Evolutionary conservation across 2,113 vertebrate species (phyloP).

Genomic region (Gambusia affinis): DNA sequence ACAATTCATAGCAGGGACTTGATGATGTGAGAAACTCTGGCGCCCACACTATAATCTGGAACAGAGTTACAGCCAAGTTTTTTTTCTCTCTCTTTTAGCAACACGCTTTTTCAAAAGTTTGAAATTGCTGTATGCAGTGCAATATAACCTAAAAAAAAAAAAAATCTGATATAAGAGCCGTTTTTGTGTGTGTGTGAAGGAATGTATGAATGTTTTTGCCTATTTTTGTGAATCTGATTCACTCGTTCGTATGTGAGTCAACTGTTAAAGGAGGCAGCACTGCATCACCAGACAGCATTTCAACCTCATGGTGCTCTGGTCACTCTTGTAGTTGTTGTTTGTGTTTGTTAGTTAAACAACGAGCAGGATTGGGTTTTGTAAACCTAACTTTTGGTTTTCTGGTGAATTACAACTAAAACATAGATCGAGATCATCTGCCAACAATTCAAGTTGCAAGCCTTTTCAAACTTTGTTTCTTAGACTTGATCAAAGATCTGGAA

Average conservation of each 20-base stretch:
- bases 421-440: too few species aligned
- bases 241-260: slow-evolving; percentile 9
- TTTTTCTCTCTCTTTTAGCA: neutral
- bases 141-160: slow-evolving; percentile 1
- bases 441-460: too few species aligned
- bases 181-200: neutral
- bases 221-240: slow-evolving; percentile 7
- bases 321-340: neutral
- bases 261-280: slow-evolving; percentile 17
- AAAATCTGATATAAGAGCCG: neutral
- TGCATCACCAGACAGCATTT: slow-evolving; percentile 7
- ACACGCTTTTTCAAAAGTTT: slow-evolving; percentile 23
- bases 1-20: slow-evolving; percentile 69
- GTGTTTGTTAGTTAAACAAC: neutral
- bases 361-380: neutral
- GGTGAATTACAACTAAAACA: too few species aligned
- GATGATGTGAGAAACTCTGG: slow-evolving; percentile 71
- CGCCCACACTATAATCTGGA: slow-evolving; percentile 71
- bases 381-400: neutral
- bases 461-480: neutral
- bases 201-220: neutral
- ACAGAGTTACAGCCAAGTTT: slow-evolving; percentile 10
- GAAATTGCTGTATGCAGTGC: slow-evolving; percentile 25
- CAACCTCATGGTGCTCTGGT: slow-evolving; percentile 6
- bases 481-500: neutral